These are phyloP conservation scores for Tragelaphus eurycerus DNA, from an alignment of 2,797 vertebrate genomes.

Conservation along the genomic window DNA sequence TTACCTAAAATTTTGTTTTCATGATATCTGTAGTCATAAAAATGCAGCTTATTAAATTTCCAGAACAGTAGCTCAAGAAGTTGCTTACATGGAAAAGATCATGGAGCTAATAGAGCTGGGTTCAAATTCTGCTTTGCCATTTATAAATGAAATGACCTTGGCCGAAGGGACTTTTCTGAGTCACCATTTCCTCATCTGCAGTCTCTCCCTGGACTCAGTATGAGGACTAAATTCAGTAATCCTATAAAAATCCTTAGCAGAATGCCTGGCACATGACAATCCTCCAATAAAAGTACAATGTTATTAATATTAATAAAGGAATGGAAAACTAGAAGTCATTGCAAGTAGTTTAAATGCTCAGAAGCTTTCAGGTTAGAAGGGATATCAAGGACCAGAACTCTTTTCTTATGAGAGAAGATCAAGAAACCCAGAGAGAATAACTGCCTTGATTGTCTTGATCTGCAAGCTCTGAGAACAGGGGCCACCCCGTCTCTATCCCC, in stretches of 20 bases:
- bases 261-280: background rate
- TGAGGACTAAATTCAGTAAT: background rate
- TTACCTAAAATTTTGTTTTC: background rate
- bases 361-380: background rate
- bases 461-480: background rate
- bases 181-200: background rate
- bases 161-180: background rate
- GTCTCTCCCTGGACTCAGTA: background rate
- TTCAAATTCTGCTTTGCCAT: constrained; percentile 30
- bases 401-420: background rate
- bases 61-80: background rate
- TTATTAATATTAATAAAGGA: constrained; percentile 44
- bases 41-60: constrained; percentile 10
- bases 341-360: constrained; percentile 8
- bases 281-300: background rate
- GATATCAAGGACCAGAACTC: background rate
- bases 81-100: background rate
- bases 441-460: background rate
- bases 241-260: background rate
- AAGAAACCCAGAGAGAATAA: background rate
- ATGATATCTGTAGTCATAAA: background rate
- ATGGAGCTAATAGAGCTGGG: background rate
- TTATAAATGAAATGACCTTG: background rate
- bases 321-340: background rate
- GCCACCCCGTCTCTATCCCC: fast-evolving